These are phyloP conservation scores for Calameuta pallipes DNA, from an alignment of 2,888 invertebrate species.

Conservation along the genomic window DNA sequence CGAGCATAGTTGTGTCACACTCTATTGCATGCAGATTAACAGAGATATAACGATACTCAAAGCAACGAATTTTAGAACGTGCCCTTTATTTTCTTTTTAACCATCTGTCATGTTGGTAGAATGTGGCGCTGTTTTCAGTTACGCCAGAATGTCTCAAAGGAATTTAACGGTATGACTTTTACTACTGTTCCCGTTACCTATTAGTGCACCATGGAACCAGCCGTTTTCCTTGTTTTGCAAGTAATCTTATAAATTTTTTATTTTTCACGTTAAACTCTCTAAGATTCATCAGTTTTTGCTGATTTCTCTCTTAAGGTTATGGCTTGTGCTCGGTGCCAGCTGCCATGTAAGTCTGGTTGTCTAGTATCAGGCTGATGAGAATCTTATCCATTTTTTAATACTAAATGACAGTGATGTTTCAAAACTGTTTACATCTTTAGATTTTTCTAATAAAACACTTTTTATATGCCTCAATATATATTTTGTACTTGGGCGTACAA, in stretches of 20 bases:
- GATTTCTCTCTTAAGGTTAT: not conserved
- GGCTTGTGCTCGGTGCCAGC: not conserved
- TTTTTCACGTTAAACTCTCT: not conserved
- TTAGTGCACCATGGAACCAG: not conserved
- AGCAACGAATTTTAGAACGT: no score
- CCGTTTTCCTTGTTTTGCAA: not conserved
- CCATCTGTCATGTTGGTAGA: not conserved
- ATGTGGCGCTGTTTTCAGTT: not conserved
- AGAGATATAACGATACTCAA: no score
- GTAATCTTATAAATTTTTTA: not conserved
- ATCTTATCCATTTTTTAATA: not conserved
- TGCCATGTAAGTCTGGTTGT: not conserved
- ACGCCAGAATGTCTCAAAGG: not conserved
- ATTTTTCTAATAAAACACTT: slow-evolving; percentile 5
- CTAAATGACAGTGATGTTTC: slow-evolving; percentile 2
- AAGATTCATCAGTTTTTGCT: not conserved
- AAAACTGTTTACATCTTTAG: slow-evolving; percentile 11
- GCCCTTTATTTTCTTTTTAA: not conserved
- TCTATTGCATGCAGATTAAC: no score
- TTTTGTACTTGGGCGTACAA: not conserved
- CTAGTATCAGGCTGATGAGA: not conserved
- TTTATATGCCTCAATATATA: slow-evolving; percentile 8
- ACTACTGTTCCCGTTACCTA: not conserved
- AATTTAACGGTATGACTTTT: not conserved
- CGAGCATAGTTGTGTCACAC: no score